Evolutionary conservation across 2,888 invertebrate genomes (phyloP), one percentile per base, ranked within the genome.

Genomic region (Autographa gamma): DNA sequence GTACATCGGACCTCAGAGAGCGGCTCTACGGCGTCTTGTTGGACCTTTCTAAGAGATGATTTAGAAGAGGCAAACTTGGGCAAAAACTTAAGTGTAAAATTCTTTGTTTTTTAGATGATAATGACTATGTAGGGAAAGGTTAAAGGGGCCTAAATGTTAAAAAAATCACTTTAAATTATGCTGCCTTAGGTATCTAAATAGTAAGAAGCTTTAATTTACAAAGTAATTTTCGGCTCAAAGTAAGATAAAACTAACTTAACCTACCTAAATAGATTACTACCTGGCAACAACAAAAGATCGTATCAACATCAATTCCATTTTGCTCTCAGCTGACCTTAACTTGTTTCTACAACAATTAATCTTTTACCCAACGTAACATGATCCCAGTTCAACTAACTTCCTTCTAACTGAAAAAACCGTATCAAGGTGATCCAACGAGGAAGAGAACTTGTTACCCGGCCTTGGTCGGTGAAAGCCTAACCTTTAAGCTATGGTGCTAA

Each of bases 381-480:
- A 84, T 85, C 81, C 73, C 60, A 66, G 56, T 76, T 48, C 63
- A 66, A 79, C 81, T 72, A 61, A 84, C 85, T 84, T 84, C 85
- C 85, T 84, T 75, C 74, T 83, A 83, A 79, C 75, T 69, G 80
- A 83, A 84, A 84, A 74, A 48, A 48, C 48, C 69, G 62, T 83
- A 84, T 77, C 84, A 84, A 84, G 84, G 84, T 83, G 83, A 76
- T 66, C 66, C 61, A 38, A 84, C 74, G 64, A 84, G 84, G 84
- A 84, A 84, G 74, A 73, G 75, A 82, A 76, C 75, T 69, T 68
- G n/a, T 71, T 76, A 74, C 76, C 73, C 73, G 54, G 60, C 85
- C 84, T 84, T 83, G 76, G 61, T 25, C 56, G 68, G 85, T 81
- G 85, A 84, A 84, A 84, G 84, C 81, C 60, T 74, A 73, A 76